Conservation (phyloP, 2,797 vertebrate species). For the Meriones psammophilus region DNA sequence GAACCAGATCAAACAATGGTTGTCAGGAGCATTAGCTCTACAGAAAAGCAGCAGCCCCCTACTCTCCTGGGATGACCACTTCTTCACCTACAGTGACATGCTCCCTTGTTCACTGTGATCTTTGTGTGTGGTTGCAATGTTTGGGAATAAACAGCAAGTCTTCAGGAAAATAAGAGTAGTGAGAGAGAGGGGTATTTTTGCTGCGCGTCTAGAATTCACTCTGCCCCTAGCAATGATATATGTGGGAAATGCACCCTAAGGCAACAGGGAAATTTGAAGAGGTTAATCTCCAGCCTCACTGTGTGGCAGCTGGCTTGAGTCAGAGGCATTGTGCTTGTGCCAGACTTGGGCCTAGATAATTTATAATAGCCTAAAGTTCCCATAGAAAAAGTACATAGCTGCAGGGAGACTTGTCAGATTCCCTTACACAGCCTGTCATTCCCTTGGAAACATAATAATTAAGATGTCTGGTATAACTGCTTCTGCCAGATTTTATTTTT, state of each 20-base stretch:
- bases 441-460: constrained; percentile 90
- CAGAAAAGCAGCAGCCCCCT: not conserved
- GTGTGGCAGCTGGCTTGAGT: constrained; percentile 74
- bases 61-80: not conserved
- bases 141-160: not conserved
- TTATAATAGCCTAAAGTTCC: constrained; percentile 89
- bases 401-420: constrained; percentile 91
- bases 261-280: constrained; percentile 33
- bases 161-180: constrained; percentile 18
- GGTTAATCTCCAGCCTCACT: constrained; percentile 67
- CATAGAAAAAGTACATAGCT: constrained; percentile 91
- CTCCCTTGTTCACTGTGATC: constrained; percentile 41
- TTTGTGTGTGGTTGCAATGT: not conserved
- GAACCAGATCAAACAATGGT: constrained; percentile 71
- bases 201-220: not conserved
- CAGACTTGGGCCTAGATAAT: constrained; percentile 84
- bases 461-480: constrained; percentile 88
- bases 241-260: not conserved
- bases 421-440: constrained; percentile 90
- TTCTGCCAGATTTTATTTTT: constrained; percentile 90
- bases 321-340: constrained; percentile 61
- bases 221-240: not conserved
- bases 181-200: not conserved
- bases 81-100: constrained; percentile 13
- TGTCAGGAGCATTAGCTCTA: constrained; percentile 71